Evolutionary conservation across 2,797 vertebrate species (phyloP), one percentile per base, ranked within the genome.

Genomic region (Coregonus sp.): DNA sequence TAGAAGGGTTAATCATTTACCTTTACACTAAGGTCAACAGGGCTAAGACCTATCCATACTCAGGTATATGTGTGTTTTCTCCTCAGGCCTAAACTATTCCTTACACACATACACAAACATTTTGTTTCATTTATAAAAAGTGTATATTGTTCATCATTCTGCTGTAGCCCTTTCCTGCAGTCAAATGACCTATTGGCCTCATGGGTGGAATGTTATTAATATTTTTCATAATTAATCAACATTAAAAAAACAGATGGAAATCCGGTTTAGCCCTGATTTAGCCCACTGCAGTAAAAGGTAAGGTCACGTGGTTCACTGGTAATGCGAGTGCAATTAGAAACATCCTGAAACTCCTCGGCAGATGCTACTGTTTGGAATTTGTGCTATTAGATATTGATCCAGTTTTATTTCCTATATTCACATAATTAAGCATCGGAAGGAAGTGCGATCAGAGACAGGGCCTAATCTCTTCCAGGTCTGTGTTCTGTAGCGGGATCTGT

Each of bases 361-460:
- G 90, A 88, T 93, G 90, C 77, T 89, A 82, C 89, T 93, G 92
- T 91, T 94, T 93, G 92, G 81, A 84, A 85, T 77, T 40, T 54
- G 73, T 77, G 82, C 89, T 85, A 85, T 91, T 88, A 87, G 81
- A 87, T 94, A 95, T 95, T 92, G 93, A 94, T 94, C 86, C 72
- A 84, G 65, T 82, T 86, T 91, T 92, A 92, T 91, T 89, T 90
- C 80, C 29, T 85, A 88, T 90, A 89, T 89, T 86, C 90, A 86
- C 82, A 89, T 89, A 87, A 93, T 94, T 94, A 93, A 84, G 86
- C 59, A 88, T 88, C 90, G 92, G 91, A 94, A 92, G 93, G 91
- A 94, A 92, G 93, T 90, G 84, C 86, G 81, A 90, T 88, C 84
- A 72, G 80, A 78, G 80, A 84, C 81, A 83, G 65, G 59, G 80